Evolutionary conservation across 2,888 invertebrate genomes (phyloP), one percentile per base, ranked within the genome.

Genomic region (Opisthograptis luteolata): DNA sequence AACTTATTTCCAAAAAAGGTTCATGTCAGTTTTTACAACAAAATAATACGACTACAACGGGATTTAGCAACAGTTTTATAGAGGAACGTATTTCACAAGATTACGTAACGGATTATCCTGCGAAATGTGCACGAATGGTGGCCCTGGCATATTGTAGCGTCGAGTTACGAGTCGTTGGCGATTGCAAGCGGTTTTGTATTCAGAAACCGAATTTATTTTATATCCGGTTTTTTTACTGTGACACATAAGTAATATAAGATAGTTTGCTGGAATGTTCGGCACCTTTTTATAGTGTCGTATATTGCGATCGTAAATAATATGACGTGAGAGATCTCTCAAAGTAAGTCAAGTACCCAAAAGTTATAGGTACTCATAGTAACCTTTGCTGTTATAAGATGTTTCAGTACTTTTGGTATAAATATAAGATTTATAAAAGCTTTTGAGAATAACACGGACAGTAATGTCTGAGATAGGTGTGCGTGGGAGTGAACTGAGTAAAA

Each of bases 161-260:
- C 19, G 15, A 36, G 24, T 17, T 36, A 34, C 34, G 39, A 39
- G 28, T 42, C 42, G 12, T n/a, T n/a, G n/a, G n/a, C 35, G 19
- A 27, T 30, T 37, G 46, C 31, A 43, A 30, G 35, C 37, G 15
- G 15, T 53, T 56, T 52, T 43, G 45, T 52, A 56, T 52, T 52
- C 56, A 40, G 35, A 39, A 46, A 45, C 31, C 43, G 56, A 53
- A 41, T 30, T 41, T 15, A 41, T 48, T 48, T 48, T 41, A 48
- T n/a, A 30, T 30, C 47, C 40, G 17, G 22, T 15, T 41, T 46
- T 47, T 47, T 47, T 40, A 34, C 15, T 10, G 14, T 19, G 27
- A 27, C 24, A 27, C 19, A 25, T 36, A 34, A 35, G n/a, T n/a
- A n/a, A 40, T 35, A 28, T 28, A 22, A 34, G 20, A 24, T 13